These are phyloP conservation scores for Loriculus beryllinus DNA, from an alignment of 2,797 vertebrate species.

Conservation along the genomic window DNA sequence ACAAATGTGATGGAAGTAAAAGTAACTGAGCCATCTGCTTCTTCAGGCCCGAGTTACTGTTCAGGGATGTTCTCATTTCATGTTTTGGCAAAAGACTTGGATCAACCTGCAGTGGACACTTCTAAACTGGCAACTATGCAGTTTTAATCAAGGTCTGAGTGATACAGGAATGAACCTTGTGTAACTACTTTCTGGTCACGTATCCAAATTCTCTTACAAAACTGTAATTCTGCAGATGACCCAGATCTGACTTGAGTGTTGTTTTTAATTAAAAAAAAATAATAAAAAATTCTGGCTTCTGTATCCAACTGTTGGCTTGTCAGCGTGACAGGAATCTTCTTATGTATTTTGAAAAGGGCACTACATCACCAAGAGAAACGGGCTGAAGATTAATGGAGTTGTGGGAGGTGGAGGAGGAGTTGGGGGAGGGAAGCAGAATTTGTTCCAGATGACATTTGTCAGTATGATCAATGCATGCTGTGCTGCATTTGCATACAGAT, in stretches of 20 bases:
- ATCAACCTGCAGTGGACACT: background rate
- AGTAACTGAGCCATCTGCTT: background rate
- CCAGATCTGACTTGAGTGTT: background rate
- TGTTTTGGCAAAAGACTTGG: background rate
- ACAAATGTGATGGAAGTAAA: background rate
- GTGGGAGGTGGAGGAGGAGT: slow-evolving; percentile 15
- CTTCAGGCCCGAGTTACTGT: background rate
- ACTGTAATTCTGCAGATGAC: background rate
- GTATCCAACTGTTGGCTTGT: background rate
- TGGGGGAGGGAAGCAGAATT: background rate
- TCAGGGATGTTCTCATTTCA: background rate
- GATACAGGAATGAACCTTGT: background rate
- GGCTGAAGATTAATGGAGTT: background rate
- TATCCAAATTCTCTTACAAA: background rate
- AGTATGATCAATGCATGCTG: background rate
- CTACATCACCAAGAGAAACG: background rate
- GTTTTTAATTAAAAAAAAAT: background rate
- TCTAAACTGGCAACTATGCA: background rate
- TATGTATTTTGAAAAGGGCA: background rate
- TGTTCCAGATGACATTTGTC: background rate
- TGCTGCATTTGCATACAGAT: background rate
- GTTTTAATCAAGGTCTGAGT: background rate
- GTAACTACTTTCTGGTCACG: fast-evolving
- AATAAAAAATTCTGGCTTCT: background rate
- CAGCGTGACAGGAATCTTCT: background rate